Base-by-base conservation (phyloP, 2,113 vertebrate genomes). In the Myiozetetes cayanensis region DNA sequence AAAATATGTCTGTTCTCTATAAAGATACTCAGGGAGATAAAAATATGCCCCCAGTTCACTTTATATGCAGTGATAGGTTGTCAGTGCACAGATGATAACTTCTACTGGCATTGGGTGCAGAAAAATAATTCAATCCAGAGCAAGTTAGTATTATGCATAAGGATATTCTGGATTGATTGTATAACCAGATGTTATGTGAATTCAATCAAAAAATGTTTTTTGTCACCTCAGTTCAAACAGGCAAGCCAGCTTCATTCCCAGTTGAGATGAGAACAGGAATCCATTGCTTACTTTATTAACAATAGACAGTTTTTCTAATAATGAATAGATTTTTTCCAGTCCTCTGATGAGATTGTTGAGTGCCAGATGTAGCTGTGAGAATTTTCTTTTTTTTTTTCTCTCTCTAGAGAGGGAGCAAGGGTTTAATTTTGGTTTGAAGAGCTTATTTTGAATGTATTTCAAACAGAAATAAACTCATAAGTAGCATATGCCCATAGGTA, bases 161-260 rank as follows among this genome's bases (percentile, higher is more conserved):
- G 44, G 59, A 93, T 85, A 91, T 74, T 90, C 67, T 86, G 81
- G 78, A 90, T n/a, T 94, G 81, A 93, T 91, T 89, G 58, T 85
- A 59, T 59, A 95, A 93, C 78, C 94, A 97, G 93, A 95, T 96
- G 92, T 87, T 89, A 62, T 43, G 21, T 77, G 81, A 93, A 94
- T 95, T 91, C 75, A 95, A 77, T 93, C 75, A 96, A 76, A 47
- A 86, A 95, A 95, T 71, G 37, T 0, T 80, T 92, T 93, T 71
- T 90, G 89, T 93, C 91, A 93, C 75, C 72, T 85, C 90, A 93
- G 61, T 79, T 96, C 82, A 82, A 94, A 83, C 24, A 96, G 30
- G 78, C 30, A 90, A 80, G 75, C 58, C 79, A 96, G 33, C 27
- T 92, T 94, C 39, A 71, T 81, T 97, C 88, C 93, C 90, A 77